Base-by-base conservation (phyloP, 2,797 vertebrate genomes). In the Harpagifer antarcticus region DNA sequence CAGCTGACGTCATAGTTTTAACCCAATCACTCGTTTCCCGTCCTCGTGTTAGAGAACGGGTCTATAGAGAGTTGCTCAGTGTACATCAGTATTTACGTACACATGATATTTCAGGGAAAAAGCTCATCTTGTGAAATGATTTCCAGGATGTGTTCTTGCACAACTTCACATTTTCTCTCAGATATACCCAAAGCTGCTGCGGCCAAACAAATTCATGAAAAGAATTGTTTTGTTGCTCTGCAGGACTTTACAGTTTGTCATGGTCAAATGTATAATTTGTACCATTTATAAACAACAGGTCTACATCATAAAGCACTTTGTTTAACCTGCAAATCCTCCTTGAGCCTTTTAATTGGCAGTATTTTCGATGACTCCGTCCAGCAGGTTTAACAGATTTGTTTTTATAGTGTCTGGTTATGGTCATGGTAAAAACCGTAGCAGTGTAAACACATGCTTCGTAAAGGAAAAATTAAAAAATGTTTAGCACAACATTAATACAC, bases 1-100 rank as follows among this genome's bases (percentile, higher is more conserved):
- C 64, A 75, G 83, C 80, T 81, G 78, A 83, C 19, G 67, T 85
- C 72, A 79, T 3, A 4, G 45, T 15, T 72, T 9, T 10, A 15
- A 52, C 74, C n/a, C 16, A n/a, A 31, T n/a, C 67, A 17, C 20
- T 1, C 33, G 23, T 23, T 23, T 23, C 23, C 23, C 23, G 23
- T 23, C 23, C 23, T 48, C 49, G 68, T 68, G 74, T 68, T 20
- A 3, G 43, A 33, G 47, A 48, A 37, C 5, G 2, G 42, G 23
- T 19, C 13, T 50, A 17, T 0, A 9, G 42, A 50, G 33, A 12
- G 50, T 64, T 68, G 37, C 52, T 59, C 16, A 33, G 16, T 27
- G 69, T 37, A 15, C 40, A 45, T 64, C n/a, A 43, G 54, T 10
- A 15, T 64, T 49, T 37, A 55, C 5, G 43, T 13, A 48, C 9